Evolutionary conservation across 1,140 invertebrate species (phyloP).

Genomic region (Ruditapes philippinarum): DNA sequence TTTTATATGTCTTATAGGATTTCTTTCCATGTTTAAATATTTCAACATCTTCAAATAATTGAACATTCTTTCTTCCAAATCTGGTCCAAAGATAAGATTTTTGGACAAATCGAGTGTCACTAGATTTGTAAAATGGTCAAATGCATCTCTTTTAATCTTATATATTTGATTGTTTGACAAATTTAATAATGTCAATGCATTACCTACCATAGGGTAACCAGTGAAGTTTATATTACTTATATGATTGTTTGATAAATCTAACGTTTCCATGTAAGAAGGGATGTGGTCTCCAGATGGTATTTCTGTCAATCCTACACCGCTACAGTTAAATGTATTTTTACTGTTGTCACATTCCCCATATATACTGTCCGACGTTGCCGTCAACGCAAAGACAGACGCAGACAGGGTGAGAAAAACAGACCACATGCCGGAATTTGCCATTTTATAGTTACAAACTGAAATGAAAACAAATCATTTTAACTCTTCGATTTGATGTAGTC

Average conservation of each 20-base stretch:
- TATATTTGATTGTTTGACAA: constrained; percentile 48
- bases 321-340: constrained; percentile 23
- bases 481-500: no score
- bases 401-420: background rate
- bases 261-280: background rate
- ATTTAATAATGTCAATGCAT: background rate
- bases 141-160: constrained; percentile 16
- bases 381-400: background rate
- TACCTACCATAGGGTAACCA: background rate
- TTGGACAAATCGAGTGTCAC: constrained; percentile 47
- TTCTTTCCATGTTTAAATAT: constrained; percentile 13
- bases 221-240: constrained; percentile 43
- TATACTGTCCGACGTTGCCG: background rate
- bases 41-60: constrained; percentile 34
- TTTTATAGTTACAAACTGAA: background rate
- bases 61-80: constrained; percentile 50
- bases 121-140: constrained; percentile 19
- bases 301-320: background rate
- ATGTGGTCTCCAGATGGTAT: constrained; percentile 21
- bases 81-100: constrained; percentile 31
- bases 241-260: constrained; percentile 46
- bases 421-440: background rate
- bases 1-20: constrained; percentile 40
- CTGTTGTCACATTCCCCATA: background rate
- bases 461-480: background rate